phyloP scores from a whole-genome alignment of 1,140 invertebrate genomes.

The Mesaphorura yosii region DNA sequence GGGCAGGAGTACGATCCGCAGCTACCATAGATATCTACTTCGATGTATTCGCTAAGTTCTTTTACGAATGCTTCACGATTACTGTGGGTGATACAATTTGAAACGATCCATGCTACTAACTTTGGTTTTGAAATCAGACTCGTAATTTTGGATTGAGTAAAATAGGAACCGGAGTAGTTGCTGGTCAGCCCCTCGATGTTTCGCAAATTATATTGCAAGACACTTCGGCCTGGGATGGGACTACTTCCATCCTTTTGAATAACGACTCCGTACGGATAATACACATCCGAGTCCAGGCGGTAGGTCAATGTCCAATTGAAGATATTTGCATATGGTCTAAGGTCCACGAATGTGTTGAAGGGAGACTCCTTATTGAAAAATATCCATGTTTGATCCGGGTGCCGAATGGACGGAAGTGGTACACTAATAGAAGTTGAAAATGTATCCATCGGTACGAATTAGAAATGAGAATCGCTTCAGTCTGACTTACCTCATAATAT shows the following conservation, averaged over 20 bases:
- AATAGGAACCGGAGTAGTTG: neutral
- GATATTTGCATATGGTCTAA: constrained; percentile 11
- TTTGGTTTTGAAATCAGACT: constrained; percentile 21
- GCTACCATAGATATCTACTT: constrained; percentile 45
- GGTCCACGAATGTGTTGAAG: neutral
- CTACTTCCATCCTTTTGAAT: too few species aligned
- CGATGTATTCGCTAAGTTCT: constrained; percentile 39
- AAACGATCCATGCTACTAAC: constrained; percentile 42
- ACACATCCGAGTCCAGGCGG: constrained; percentile 30
- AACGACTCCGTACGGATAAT: constrained; percentile 5
- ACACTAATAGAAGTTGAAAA: constrained; percentile 10
- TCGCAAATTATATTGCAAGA: too few species aligned
- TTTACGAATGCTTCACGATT: constrained; percentile 39
- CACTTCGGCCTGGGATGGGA: too few species aligned
- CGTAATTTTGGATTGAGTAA: neutral
- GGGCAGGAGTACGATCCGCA: constrained; percentile 35
- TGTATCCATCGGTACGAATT: too few species aligned
- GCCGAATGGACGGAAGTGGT: constrained; percentile 36
- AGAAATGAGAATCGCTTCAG: too few species aligned
- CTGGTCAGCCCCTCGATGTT: neutral
- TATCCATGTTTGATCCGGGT: constrained; percentile 40
- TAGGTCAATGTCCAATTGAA: constrained; percentile 45
- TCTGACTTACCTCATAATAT: neutral
- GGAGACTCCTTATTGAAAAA: constrained; percentile 43
- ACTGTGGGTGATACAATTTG: constrained; percentile 40